These are phyloP conservation scores for Netelia fuscicornis DNA, from an alignment of 2,888 invertebrate genomes.

Conservation along the genomic window DNA sequence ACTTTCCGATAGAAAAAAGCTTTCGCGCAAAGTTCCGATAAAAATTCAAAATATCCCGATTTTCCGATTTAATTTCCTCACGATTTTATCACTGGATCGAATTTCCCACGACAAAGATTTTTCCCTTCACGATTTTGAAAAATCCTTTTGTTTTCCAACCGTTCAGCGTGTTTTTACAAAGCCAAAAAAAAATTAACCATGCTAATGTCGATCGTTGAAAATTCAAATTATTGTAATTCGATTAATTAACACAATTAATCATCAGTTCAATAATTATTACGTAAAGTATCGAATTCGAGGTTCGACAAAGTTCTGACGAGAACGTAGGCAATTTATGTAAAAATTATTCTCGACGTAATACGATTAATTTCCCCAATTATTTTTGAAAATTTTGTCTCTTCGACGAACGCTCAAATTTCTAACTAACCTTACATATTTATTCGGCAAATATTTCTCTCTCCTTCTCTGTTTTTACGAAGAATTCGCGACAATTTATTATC, in stretches of 20 bases:
- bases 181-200: neutral
- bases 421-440: slow-evolving; percentile 37
- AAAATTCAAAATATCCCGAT: slow-evolving; percentile 6
- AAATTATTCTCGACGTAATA: neutral
- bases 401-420: slow-evolving; percentile 26
- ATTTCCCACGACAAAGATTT: neutral
- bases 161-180: too few relatives aligned
- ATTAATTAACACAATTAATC: too few relatives aligned
- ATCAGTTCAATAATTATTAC: too few relatives aligned
- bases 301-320: too few relatives aligned
- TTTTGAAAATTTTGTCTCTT: neutral
- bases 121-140: neutral
- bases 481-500: slow-evolving; percentile 50
- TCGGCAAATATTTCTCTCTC: neutral
- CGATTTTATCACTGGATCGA: neutral
- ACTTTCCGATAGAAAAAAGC: neutral
- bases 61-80: neutral
- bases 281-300: too few relatives aligned
- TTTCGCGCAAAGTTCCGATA: slow-evolving; percentile 17
- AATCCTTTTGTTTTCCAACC: neutral
- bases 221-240: neutral
- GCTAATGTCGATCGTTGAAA: neutral
- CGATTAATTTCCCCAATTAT: slow-evolving; percentile 2
- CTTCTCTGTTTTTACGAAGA: neutral
- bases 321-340: neutral